Evolutionary conservation across 2,113 vertebrate genomes (phyloP).

Genomic region (Melanerpes aurifrons): DNA sequence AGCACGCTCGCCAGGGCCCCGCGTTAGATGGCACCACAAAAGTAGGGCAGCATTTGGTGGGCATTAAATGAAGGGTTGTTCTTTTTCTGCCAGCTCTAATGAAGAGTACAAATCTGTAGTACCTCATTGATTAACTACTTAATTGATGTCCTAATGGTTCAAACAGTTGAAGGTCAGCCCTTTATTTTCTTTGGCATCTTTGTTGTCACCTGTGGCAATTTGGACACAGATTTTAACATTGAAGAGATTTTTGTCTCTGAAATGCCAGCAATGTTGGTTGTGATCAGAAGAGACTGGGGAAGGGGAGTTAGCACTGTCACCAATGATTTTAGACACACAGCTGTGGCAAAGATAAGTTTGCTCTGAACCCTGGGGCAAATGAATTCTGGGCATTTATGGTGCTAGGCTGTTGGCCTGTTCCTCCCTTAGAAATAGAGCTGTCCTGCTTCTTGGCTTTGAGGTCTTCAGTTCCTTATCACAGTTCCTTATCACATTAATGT

Average conservation of each 20-base stretch:
- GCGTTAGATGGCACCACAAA: constrained; percentile 50
- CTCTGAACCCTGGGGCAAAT: neutral
- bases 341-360: neutral
- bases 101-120: constrained; percentile 27
- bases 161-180: neutral
- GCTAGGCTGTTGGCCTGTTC: neutral
- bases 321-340: neutral
- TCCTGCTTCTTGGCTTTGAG: neutral
- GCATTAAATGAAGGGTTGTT: constrained; percentile 6
- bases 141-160: neutral
- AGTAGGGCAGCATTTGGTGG: constrained; percentile 52
- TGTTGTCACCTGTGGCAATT: neutral
- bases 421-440: neutral
- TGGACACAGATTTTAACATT: neutral
- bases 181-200: neutral
- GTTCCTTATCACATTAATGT: neutral
- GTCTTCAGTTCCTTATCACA: neutral
- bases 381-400: neutral
- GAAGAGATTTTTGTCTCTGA: neutral
- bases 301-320: neutral
- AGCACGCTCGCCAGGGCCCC: constrained; percentile 64
- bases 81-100: constrained; percentile 17
- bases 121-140: neutral
- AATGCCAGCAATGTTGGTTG: neutral
- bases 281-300: neutral